These are phyloP conservation scores for Drosophila hydei DNA, from an alignment of 1,140 invertebrate genomes.

Conservation along the genomic window DNA sequence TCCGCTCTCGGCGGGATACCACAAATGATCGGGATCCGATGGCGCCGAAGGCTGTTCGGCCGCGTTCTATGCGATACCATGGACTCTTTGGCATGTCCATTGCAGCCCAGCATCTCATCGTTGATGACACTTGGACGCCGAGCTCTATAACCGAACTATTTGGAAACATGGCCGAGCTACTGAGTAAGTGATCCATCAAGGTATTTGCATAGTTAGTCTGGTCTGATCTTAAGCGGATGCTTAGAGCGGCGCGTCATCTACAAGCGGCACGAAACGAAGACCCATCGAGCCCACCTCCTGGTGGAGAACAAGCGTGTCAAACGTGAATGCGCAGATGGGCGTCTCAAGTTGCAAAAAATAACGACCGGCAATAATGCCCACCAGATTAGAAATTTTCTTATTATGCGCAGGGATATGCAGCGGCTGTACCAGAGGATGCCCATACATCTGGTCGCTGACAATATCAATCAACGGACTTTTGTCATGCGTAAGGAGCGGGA, in stretches of 20 bases:
- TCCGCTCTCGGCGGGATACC: conserved; percentile 1
- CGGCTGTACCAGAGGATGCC: conserved; percentile 79
- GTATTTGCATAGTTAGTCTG: neutral
- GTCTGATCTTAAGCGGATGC: neutral
- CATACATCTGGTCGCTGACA: conserved; percentile 69
- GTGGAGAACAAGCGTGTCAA: conserved; percentile 55
- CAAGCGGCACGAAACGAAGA: conserved; percentile 57
- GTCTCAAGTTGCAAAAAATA: conserved; percentile 66
- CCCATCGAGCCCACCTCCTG: conserved; percentile 47
- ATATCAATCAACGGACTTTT: conserved; percentile 81
- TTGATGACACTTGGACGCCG: conserved; percentile 69
- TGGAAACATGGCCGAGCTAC: conserved; percentile 57
- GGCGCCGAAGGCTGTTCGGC: conserved; percentile 70
- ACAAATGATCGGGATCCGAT: conserved; percentile 28
- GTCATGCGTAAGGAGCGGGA: conserved; percentile 77
- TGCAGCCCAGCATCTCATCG: conserved; percentile 67
- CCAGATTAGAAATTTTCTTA: conserved; percentile 68
- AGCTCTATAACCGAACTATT: conserved; percentile 65
- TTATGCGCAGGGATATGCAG: conserved; percentile 71
- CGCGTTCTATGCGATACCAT: conserved; percentile 60
- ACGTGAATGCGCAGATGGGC: conserved; percentile 65
- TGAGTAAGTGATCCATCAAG: conserved; percentile 50
- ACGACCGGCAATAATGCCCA: conserved; percentile 62
- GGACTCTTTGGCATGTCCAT: conserved; percentile 71
- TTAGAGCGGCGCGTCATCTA: conserved; percentile 59